Conservation (phyloP, 2,113 vertebrate species). For the Paradoxurus hermaphroditus region DNA sequence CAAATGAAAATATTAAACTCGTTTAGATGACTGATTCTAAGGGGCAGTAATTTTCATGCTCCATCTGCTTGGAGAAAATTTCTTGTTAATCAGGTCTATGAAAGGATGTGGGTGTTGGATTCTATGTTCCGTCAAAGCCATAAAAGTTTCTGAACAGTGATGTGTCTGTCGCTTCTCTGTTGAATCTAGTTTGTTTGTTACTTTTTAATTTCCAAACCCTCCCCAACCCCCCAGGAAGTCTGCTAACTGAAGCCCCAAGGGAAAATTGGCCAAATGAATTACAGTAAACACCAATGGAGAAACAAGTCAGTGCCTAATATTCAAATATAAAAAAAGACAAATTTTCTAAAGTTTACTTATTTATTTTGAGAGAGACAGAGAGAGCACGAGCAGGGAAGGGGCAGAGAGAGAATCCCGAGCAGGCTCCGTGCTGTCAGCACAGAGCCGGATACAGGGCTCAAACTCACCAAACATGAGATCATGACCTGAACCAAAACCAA, state of each 20-base stretch:
- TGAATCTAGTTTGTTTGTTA: constrained; percentile 35
- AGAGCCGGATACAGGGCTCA: too few relatives aligned
- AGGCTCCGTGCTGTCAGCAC: too few relatives aligned
- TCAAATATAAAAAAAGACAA: too few relatives aligned
- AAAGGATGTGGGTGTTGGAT: constrained; percentile 4
- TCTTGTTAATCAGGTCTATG: constrained; percentile 53
- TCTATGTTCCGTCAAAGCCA: constrained; percentile 4
- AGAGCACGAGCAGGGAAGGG: too few relatives aligned
- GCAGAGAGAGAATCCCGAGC: too few relatives aligned
- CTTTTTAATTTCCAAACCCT: constrained; percentile 43
- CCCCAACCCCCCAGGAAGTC: neutral
- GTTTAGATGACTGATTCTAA: constrained; percentile 51
- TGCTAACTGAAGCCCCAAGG: constrained; percentile 68
- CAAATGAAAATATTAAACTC: constrained; percentile 63
- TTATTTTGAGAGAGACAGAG: too few relatives aligned
- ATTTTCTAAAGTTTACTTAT: too few relatives aligned
- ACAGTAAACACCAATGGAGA: constrained; percentile 63
- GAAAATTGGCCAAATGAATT: constrained; percentile 67
- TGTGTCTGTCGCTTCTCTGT: neutral
- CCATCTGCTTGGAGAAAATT: constrained; percentile 62
- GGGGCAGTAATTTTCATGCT: constrained; percentile 22
- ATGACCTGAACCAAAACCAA: too few relatives aligned
- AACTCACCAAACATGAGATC: too few relatives aligned
- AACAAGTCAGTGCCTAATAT: constrained; percentile 67
- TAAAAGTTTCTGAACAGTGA: constrained; percentile 30